A percentile compares a stretch with the other conserved stretches of the same genome.
Conservation (phyloP, 2,113 vertebrate genomes). For the Corydoras sp. region DNA sequence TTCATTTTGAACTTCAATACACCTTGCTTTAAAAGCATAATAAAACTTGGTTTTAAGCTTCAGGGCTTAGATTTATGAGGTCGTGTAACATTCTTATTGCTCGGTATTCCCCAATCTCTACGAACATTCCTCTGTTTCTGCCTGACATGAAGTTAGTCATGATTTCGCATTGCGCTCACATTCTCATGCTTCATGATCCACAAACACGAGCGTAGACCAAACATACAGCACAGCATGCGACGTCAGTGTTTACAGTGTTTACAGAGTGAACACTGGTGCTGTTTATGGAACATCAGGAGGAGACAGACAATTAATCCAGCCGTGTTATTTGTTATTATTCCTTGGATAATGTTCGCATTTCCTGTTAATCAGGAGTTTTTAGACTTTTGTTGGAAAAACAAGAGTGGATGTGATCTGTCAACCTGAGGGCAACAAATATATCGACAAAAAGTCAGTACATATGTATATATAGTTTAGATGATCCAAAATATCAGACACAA, state of each 20-base stretch:
- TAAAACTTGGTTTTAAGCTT: too few species aligned
- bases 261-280: slow-evolving; percentile 2
- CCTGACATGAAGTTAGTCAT: slow-evolving; percentile 29
- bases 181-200: slow-evolving; percentile 7
- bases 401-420: not conserved
- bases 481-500: too few species aligned
- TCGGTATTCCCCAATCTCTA: slow-evolving; percentile 28
- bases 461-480: too few species aligned
- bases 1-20: too few species aligned
- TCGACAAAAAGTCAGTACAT: too few species aligned
- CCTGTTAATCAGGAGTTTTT: slow-evolving; percentile 42
- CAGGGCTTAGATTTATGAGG: too few species aligned
- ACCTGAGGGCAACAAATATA: too few species aligned
- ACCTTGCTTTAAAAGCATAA: too few species aligned
- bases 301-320: slow-evolving; percentile 31
- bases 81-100: not conserved
- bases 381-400: slow-evolving; percentile 3
- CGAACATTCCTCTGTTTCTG: slow-evolving; percentile 8
- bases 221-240: slow-evolving; percentile 28
- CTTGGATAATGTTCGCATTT: slow-evolving; percentile 22
- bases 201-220: slow-evolving; percentile 40
- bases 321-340: slow-evolving; percentile 35
- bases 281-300: slow-evolving; percentile 32
- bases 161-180: not conserved
- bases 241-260: slow-evolving; percentile 38